Base-by-base conservation (phyloP, 1,140 invertebrate genomes). In the Araneus ventricosus region DNA sequence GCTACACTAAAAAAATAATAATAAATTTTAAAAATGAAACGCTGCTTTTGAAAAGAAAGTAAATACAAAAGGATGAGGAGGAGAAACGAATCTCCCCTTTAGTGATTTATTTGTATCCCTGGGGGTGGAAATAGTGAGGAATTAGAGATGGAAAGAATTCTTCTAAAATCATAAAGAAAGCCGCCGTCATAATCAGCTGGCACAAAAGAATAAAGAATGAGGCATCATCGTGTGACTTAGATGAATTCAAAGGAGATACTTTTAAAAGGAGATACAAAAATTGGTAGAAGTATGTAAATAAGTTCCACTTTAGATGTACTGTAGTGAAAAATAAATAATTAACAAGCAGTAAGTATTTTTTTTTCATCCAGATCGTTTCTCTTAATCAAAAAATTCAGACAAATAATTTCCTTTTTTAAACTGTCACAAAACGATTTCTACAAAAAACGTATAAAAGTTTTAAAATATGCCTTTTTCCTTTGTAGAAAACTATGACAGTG, bases 21-120 rank as follows among this genome's bases (percentile, higher is more conserved):
- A 39, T 37, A 34, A 37, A 20, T 14, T 4, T 30, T 37, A 57
- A 61, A 61, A 59, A 17, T 30, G n/a, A 86, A 86, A 59, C 24
- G n/a, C 8, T 37, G 30, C n/a, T 39, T 17, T 22, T 14, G 6
- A 27, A 34, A 34, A 86, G n/a, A 45, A 17, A n/a, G 41, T 82
- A 82, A 41, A 45, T 45, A 82, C 24, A 24, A 45, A 82, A 52
- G 3, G n/a, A n/a, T n/a, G 80, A 45, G 27, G 17, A 22, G 2
- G 37, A 52, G 27, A n/a, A 52, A 4, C 45, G 45, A 14, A 41
- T 27, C 8, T 45, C 2, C 80, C 7, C 20, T 82, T 30, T 61
- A 22, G 22, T 86, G 84, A 86, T 86, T 86, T 86, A 86, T 86
- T 86, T 86, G 30, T 34, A 59, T 61, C 3, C 59, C 37, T 2